Evolutionary conservation across 2,113 vertebrate genomes (phyloP), one percentile per base, ranked within the genome.

Genomic region (Typhlomys cinereus): DNA sequence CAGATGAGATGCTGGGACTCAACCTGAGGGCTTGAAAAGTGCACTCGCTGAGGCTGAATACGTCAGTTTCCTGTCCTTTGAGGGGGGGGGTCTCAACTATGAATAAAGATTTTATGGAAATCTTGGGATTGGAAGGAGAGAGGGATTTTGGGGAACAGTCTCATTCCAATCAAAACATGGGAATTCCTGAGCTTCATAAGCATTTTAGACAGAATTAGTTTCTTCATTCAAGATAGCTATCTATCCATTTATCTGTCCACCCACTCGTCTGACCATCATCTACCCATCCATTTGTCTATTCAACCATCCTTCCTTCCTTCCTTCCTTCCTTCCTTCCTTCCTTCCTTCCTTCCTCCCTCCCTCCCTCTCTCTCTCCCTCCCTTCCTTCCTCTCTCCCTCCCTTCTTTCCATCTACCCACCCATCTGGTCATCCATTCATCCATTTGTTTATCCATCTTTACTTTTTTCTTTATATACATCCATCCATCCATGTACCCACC

Each of bases 31-130:
- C 14, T 29, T 0, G 39, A 94, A 36, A 78, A 86, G 74, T 64
- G 4, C 3, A 34, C 6, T 1, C 12, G 78, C 80, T 88, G 61
- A 11, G 41, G 85, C 90, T 69, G 57, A 88, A 69, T 59, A 11
- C 0, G 21, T 70, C 1, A 87, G 27, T 44, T 71, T 89, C 87
- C 88, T 39, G 61, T 89, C 86, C 85, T 89, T 76, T 41, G 0
- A 54, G 15, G 44, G n/a, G 71, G 29, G 11, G 52, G 41, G 71
- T 57, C 71, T 89, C 44, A 21, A 61, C 36, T 44, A 73, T 34
- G 10, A 89, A 54, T 41, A 61, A 90, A 29, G 83, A 84, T 73
- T 83, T 84, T 46, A 71, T 6, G 50, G 73, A 88, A 88, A 86
- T 61, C 81, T 57, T n/a, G 7, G 25, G 41, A 20, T 36, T 70